phyloP scores from a whole-genome alignment of 2,113 vertebrate species.

The Pseudonaja textilis region DNA sequence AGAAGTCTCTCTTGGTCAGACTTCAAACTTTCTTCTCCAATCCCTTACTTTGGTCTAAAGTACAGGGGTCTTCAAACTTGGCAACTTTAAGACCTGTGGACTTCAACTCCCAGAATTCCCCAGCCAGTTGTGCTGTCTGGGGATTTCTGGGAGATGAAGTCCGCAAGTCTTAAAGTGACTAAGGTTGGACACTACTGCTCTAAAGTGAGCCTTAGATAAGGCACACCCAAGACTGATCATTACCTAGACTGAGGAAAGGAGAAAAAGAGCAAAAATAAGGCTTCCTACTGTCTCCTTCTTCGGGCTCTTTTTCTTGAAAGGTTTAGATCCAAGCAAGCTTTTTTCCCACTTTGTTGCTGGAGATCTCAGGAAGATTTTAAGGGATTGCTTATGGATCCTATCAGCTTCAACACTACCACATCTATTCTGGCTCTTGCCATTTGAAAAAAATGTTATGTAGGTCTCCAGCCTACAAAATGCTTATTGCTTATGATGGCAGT shows the following conservation, averaged over 20 bases:
- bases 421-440: neutral
- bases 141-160: neutral
- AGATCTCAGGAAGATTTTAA: neutral
- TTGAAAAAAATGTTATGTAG: neutral
- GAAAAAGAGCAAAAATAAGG: neutral
- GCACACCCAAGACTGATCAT: neutral
- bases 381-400: neutral
- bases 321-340: neutral
- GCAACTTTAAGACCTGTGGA: neutral
- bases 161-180: neutral
- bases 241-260: neutral
- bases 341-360: neutral
- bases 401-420: neutral
- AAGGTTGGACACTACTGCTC: neutral
- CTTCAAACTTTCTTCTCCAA: neutral
- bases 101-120: neutral
- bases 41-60: neutral
- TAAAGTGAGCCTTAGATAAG: neutral
- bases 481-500: neutral
- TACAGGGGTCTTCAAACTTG: neutral
- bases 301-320: neutral
- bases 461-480: neutral
- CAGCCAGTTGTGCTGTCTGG: neutral
- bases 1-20: neutral
- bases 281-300: neutral